Evolutionary conservation across 1,140 invertebrate species (phyloP).

Genomic region (Lasioglossum albipes): DNA sequence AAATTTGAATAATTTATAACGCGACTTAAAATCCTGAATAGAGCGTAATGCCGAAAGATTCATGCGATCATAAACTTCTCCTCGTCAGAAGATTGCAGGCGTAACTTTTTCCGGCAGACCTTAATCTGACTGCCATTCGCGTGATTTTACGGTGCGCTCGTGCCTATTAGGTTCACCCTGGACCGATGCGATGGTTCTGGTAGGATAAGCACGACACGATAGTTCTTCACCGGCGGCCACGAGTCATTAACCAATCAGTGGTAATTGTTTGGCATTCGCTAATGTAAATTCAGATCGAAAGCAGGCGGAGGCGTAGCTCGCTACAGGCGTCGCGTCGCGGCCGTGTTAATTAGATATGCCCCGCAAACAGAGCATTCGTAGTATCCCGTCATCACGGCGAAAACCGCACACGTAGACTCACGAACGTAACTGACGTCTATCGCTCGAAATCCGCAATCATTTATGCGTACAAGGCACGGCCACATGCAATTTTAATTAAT

Average conservation of each 20-base stretch:
- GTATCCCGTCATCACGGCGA: background rate
- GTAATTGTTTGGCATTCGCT: conserved; percentile 63
- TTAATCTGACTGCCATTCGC: background rate
- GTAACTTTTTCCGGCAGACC: background rate
- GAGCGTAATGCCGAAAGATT: background rate
- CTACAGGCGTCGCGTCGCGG: conserved; percentile 13
- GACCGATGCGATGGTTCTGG: conserved; percentile 26
- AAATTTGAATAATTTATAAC: background rate
- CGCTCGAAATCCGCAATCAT: conserved; percentile 38
- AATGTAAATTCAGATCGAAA: conserved; percentile 63
- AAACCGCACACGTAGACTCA: conserved; percentile 12
- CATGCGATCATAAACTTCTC: background rate
- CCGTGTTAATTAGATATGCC: conserved; percentile 63
- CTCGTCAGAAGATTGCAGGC: background rate
- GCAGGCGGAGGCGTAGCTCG: conserved; percentile 6
- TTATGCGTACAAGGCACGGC: conserved; percentile 25
- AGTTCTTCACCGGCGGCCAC: conserved; percentile 56
- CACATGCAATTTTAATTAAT: conserved; percentile 57
- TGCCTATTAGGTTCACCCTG: background rate
- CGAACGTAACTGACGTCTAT: conserved; percentile 23
- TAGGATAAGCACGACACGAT: conserved; percentile 48
- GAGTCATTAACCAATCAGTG: conserved; percentile 66
- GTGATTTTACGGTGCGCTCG: conserved; percentile 29
- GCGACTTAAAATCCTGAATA: background rate
- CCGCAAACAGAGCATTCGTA: conserved; percentile 4